phyloP scores from a whole-genome alignment of 2,888 invertebrate genomes.

The Watsonalla cultraria region DNA sequence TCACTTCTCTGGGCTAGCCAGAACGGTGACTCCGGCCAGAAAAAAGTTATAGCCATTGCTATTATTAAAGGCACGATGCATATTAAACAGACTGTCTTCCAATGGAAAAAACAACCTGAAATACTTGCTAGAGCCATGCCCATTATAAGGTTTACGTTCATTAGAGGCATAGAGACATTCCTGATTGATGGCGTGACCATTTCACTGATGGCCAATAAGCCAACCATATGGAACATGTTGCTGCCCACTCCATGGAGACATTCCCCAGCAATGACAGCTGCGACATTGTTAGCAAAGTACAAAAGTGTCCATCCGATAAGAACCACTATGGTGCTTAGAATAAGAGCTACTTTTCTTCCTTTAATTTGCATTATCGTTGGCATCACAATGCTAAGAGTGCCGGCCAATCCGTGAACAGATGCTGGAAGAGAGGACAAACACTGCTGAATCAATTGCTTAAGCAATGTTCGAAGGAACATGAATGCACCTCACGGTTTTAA shows the following conservation, averaged over 20 bases:
- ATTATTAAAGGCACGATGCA: no score
- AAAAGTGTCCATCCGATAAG: conserved; percentile 16
- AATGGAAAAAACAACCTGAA: background rate
- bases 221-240: conserved; percentile 15
- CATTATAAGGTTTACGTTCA: conserved; percentile 10
- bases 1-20: no score
- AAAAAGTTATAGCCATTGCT: no score
- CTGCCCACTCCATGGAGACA: conserved; percentile 15
- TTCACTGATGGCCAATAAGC: conserved; percentile 19
- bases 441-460: no score
- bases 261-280: conserved; percentile 11
- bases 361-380: conserved; percentile 5
- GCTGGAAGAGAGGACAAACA: no score
- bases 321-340: conserved; percentile 12
- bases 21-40: no score
- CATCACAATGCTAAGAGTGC: no score
- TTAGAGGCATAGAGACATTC: conserved; percentile 10
- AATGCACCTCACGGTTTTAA: no score
- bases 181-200: conserved; percentile 19
- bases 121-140: conserved; percentile 4
- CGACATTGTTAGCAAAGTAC: conserved; percentile 6
- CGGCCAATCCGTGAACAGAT: no score
- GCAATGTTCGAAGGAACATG: no score
- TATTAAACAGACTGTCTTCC: no score
- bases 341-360: conserved; percentile 18